Percentiles rank a stretch among this genome's conserved stretches.
Conservation (phyloP, 2,797 vertebrate genomes). For the Pogonophryne albipinna region DNA sequence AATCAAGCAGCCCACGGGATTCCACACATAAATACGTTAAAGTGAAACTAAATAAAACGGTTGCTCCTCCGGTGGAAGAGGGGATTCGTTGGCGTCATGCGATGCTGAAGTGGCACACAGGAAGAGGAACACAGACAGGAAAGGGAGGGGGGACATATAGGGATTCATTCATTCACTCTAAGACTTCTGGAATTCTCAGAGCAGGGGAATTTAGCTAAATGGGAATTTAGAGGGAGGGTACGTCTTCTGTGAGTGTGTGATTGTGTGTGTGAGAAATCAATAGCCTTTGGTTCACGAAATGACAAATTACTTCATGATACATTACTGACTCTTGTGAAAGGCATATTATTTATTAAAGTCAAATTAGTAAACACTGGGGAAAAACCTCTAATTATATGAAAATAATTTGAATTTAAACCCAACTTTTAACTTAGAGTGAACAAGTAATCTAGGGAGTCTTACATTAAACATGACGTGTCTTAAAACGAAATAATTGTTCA, state of each 20-base stretch:
- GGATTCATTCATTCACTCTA: slow-evolving; percentile 63
- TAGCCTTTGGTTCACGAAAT: neutral
- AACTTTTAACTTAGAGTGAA: neutral
- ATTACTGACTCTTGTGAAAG: neutral
- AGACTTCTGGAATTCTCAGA: slow-evolving; percentile 42
- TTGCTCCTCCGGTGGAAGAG: slow-evolving; percentile 32
- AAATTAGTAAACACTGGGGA: neutral
- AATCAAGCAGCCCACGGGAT: slow-evolving; percentile 63
- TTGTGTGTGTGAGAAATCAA: slow-evolving; percentile 5
- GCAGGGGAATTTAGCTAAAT: slow-evolving; percentile 38
- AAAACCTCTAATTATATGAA: neutral
- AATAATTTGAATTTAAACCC: neutral
- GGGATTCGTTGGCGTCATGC: slow-evolving; percentile 37
- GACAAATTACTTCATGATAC: neutral
- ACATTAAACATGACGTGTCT: neutral
- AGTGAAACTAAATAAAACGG: slow-evolving; percentile 59
- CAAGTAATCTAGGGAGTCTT: neutral
- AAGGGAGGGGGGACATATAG: slow-evolving; percentile 53
- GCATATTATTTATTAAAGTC: neutral
- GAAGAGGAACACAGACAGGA: slow-evolving; percentile 61
- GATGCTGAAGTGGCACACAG: slow-evolving; percentile 53
- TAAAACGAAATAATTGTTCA: neutral
- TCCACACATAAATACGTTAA: slow-evolving; percentile 68
- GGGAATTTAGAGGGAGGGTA: slow-evolving; percentile 6
- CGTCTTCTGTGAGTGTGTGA: neutral